phyloP scores from a whole-genome alignment of 2,113 vertebrate genomes.

The Charadrius vociferus region DNA sequence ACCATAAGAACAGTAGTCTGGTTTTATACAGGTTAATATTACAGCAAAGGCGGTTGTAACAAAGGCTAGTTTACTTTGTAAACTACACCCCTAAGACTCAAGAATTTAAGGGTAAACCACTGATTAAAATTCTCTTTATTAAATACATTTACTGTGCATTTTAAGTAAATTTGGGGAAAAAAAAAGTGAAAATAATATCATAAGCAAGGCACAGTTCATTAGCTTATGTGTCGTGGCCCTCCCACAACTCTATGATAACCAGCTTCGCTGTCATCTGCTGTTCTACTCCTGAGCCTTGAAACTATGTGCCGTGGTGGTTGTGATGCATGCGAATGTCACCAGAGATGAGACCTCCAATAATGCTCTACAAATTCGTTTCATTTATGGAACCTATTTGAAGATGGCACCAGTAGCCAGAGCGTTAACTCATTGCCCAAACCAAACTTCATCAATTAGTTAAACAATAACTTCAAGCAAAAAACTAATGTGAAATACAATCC shows the following conservation, averaged over 20 bases:
- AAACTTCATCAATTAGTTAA: not conserved
- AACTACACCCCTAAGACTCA: not conserved
- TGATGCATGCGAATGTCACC: fast-evolving
- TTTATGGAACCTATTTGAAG: not conserved
- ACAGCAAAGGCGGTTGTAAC: not conserved
- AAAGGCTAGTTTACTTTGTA: not conserved
- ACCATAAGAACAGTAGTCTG: not conserved
- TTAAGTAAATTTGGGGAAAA: not conserved
- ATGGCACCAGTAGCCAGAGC: not conserved
- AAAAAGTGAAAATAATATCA: not conserved
- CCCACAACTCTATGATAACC: not conserved
- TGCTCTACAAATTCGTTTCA: not conserved
- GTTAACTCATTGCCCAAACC: not conserved
- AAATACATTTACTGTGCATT: not conserved
- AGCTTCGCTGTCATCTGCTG: not conserved
- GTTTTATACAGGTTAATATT: not conserved
- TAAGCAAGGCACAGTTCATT: not conserved
- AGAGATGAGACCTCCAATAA: not conserved
- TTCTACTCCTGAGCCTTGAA: not conserved
- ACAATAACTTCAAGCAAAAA: not conserved
- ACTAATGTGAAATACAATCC: not conserved
- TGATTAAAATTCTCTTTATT: not conserved
- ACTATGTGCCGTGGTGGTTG: not conserved
- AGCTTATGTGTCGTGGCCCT: not conserved
- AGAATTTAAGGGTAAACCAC: not conserved